Evolutionary conservation across 2,797 vertebrate genomes (phyloP), one percentile per base, ranked within the genome.

Genomic region (Hipposideros larvatus): DNA sequence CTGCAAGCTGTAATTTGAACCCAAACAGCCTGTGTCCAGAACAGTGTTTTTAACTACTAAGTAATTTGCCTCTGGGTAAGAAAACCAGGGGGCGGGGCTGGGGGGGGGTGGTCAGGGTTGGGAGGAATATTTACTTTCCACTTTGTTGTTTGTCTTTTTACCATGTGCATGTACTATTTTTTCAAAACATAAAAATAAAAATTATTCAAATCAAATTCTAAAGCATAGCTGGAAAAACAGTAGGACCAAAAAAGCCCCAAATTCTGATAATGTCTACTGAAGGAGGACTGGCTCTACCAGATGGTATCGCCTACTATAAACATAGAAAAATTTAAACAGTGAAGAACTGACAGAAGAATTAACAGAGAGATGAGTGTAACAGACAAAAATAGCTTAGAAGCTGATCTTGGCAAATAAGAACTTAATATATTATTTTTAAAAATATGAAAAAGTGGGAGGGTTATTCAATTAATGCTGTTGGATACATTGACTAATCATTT

Each of bases 151-250:
- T 94, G 6, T 48, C 11, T 53, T 86, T 93, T 91, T 74, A 37
- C 24, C 57, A 78, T 70, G 28, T 77, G 16, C 48, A 24, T 48
- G n/a, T 26, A 61, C 26, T 84, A 65, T n/a, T 66, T 89, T 96
- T 93, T 71, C 11, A 93, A 94, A 95, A 77, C 26, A 77, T 41
- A 82, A 41, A 70, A 77, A 90, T 63, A 82, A 91, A 97, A 77
- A 46, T 66, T 61, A 87, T 82, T 93, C 34, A 90, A 95, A 94
- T 37, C 37, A 96, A 41, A 53, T 74, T 90, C 46, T 85, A 82
- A 94, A 95, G 19, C 19, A 55, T 41, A 66, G 57, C 28, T 59
- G 11, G 2, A 65, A 84, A 93, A 68, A 61, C 10, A 71, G 31
- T 26, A 68, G 61, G 5, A 46, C 48, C 13, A 15, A 28, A 80